These are phyloP conservation scores for Halichondria panicea DNA, from an alignment of 37 sponge, comb jelly and placozoan species.

Conservation along the genomic window DNA sequence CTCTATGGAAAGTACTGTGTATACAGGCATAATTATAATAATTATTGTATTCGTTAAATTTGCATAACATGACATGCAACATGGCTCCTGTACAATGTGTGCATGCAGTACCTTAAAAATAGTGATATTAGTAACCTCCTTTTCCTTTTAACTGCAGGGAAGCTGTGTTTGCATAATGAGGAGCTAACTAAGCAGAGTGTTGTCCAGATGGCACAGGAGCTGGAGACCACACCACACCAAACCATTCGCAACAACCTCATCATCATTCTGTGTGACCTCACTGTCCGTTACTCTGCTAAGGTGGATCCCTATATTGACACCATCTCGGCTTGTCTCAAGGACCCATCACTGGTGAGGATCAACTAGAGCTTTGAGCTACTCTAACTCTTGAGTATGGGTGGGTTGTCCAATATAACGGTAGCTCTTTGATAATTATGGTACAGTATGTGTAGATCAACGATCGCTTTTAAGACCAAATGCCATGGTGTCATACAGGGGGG, in stretches of 20 bases:
- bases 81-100: too few relatives aligned
- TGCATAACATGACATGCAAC: too few relatives aligned
- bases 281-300: constrained; percentile 50
- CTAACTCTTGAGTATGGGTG: not conserved
- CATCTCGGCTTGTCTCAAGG: constrained; percentile 72
- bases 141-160: constrained; percentile 56
- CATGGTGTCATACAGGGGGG: too few relatives aligned
- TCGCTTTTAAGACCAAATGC: too few relatives aligned
- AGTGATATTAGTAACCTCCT: too few relatives aligned
- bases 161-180: constrained; percentile 86
- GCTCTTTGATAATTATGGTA: not conserved
- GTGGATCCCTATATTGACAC: constrained; percentile 74
- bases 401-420: not conserved
- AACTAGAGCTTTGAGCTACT: not conserved
- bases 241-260: constrained; percentile 79
- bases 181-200: constrained; percentile 72
- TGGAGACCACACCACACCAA: constrained; percentile 44
- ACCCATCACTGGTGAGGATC: constrained; percentile 35
- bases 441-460: too few relatives aligned
- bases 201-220: constrained; percentile 59
- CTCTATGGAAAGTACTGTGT: too few relatives aligned
- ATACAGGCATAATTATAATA: too few relatives aligned
- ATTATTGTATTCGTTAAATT: too few relatives aligned
- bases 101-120: too few relatives aligned
- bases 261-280: constrained; percentile 79